Conservation (phyloP, 2,113 vertebrate genomes). For the Mastomys natalensis region DNA sequence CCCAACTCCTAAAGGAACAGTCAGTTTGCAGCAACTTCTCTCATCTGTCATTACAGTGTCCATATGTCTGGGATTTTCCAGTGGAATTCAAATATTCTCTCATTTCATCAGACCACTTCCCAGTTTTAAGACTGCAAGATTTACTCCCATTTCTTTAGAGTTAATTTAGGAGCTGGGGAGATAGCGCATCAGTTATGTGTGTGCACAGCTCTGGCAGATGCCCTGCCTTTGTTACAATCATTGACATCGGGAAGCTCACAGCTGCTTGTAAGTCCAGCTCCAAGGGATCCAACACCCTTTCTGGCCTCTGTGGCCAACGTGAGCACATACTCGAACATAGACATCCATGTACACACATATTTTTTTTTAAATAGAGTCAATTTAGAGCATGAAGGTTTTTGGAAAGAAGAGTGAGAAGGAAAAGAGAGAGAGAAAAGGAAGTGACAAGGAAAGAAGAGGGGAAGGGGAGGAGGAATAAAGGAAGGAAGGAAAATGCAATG, state of each 20-base stretch:
- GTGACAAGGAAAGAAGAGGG: too few relatives aligned
- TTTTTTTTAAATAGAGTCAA: not conserved
- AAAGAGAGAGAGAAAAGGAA: too few relatives aligned
- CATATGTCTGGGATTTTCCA: not conserved
- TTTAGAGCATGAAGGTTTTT: not conserved
- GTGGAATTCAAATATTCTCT: constrained; percentile 12
- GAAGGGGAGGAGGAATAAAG: too few relatives aligned
- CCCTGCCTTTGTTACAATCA: too few relatives aligned
- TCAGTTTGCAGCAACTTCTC: not conserved
- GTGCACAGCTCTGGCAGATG: too few relatives aligned
- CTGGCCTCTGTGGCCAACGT: not conserved
- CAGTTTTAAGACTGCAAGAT: constrained; percentile 1
- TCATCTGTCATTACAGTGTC: not conserved
- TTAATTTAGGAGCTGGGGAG: not conserved
- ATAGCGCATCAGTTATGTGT: not conserved
- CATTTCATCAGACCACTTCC: constrained; percentile 19
- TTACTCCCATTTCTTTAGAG: not conserved
- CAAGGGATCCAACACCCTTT: not conserved
- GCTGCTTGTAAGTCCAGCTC: not conserved
- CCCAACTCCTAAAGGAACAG: not conserved
- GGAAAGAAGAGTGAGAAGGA: not conserved
- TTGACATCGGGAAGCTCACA: not conserved
- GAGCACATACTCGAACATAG: not conserved
- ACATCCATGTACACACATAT: not conserved
- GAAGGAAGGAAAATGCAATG: not conserved